These are phyloP conservation scores for Meiosimyza decipiens DNA, from an alignment of 2,888 invertebrate species.

Conservation along the genomic window DNA sequence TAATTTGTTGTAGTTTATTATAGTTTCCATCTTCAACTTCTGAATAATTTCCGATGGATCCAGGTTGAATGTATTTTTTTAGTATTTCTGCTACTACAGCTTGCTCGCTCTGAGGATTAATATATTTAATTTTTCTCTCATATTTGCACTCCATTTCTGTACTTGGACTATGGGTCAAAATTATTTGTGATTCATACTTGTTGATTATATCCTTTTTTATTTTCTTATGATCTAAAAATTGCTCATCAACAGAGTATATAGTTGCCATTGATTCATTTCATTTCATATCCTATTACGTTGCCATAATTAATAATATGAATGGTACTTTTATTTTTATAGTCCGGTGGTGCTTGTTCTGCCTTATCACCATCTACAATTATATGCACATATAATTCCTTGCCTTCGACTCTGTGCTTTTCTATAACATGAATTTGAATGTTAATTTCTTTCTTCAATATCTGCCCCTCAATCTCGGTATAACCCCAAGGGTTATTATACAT, in stretches of 20 bases:
- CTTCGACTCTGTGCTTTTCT: no score
- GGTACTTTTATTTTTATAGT: no score
- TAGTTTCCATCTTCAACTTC: background rate
- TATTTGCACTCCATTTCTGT: conserved; percentile 33
- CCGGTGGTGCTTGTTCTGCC: no score
- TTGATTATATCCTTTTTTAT: conserved; percentile 25
- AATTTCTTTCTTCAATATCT: no score
- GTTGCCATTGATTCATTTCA: background rate
- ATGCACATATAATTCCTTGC: no score
- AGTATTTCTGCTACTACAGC: conserved; percentile 33
- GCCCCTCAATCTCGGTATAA: no score
- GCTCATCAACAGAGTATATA: conserved; percentile 14
- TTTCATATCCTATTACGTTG: no score
- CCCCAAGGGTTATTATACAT: no score
- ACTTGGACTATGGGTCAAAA: conserved; percentile 38
- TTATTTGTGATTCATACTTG: conserved; percentile 40
- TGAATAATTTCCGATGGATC: background rate
- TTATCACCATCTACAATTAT: no score
- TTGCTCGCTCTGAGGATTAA: conserved; percentile 29
- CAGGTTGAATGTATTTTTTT: background rate
- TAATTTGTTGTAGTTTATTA: no score
- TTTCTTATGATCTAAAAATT: background rate
- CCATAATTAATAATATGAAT: no score
- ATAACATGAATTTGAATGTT: no score
- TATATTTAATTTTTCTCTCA: conserved; percentile 32